phyloP scores from a whole-genome alignment of 2,797 vertebrate genomes.

The Scarus forsteni region DNA sequence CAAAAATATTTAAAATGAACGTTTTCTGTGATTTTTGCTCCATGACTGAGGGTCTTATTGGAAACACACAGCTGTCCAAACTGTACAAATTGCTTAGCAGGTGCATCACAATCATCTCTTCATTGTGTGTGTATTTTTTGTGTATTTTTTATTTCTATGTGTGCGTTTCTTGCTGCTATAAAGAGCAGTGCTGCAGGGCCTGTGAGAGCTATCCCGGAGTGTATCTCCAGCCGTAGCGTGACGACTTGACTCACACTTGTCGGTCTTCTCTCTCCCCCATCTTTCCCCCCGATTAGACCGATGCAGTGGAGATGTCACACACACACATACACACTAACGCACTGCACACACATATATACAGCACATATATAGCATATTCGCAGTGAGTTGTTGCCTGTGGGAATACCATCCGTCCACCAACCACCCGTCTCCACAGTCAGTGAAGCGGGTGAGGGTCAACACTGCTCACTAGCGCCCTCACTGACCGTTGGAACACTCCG shows the following conservation, averaged over 20 bases:
- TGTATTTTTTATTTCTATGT: constrained; percentile 48
- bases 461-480: constrained; percentile 54
- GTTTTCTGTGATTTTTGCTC: too few relatives aligned
- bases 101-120: constrained; percentile 41
- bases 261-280: constrained; percentile 48
- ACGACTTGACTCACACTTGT: constrained; percentile 77
- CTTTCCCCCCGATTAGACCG: constrained; percentile 69
- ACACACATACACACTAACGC: constrained; percentile 3
- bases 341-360: not conserved
- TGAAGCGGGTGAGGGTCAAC: constrained; percentile 40
- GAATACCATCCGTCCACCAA: constrained; percentile 47
- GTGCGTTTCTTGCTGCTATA: constrained; percentile 55
- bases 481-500: constrained; percentile 38
- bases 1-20: not conserved
- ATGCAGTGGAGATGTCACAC: constrained; percentile 60
- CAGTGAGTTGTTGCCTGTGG: constrained; percentile 45
- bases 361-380: constrained; percentile 25
- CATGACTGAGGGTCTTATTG: not conserved
- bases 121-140: constrained; percentile 15
- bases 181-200: constrained; percentile 66
- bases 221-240: constrained; percentile 73
- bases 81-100: constrained; percentile 43
- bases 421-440: constrained; percentile 30
- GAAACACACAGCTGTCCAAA: not conserved
- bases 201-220: constrained; percentile 64